A percentile compares a stretch with the other conserved stretches of the same genome.
Conservation (phyloP, 2,888 invertebrate species). For the Synanthedon formicaeformis region DNA sequence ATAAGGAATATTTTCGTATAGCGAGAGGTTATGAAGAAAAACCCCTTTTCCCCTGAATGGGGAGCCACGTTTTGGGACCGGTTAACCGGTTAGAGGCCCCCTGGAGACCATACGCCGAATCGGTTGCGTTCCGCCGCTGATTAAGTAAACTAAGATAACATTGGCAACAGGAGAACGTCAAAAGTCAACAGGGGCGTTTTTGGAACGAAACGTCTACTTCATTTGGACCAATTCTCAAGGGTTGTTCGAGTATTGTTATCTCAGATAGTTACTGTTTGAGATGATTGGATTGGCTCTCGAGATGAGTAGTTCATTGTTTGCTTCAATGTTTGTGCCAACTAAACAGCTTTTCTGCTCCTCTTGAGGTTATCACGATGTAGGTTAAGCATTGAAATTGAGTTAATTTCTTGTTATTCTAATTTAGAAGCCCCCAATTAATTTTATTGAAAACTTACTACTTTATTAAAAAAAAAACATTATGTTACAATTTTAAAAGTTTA, state of each 20-base stretch:
- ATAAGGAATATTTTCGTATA: slow-evolving; percentile 65
- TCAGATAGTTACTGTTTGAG: slow-evolving; percentile 60
- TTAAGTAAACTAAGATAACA: slow-evolving; percentile 71
- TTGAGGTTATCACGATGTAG: not conserved
- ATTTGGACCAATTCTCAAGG: slow-evolving; percentile 62
- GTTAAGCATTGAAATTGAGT: not conserved
- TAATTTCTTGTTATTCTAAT: too few species aligned
- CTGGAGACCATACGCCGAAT: slow-evolving; percentile 46
- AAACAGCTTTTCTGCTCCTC: slow-evolving; percentile 1
- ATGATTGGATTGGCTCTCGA: slow-evolving; percentile 61
- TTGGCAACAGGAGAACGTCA: slow-evolving; percentile 54
- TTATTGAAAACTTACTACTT: too few species aligned
- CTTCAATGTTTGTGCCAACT: slow-evolving; percentile 26
- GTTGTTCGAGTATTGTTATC: slow-evolving; percentile 52
- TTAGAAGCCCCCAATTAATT: too few species aligned
- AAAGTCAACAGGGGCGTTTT: slow-evolving; percentile 64
- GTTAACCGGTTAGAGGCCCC: slow-evolving; percentile 60
- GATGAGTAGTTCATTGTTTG: slow-evolving; percentile 52
- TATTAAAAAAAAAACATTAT: too few species aligned
- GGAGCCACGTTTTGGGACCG: slow-evolving; percentile 29
- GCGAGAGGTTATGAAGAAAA: slow-evolving; percentile 37
- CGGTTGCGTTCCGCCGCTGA: slow-evolving; percentile 53
- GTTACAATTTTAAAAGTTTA: too few species aligned
- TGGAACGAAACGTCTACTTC: slow-evolving; percentile 58
- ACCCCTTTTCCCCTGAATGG: slow-evolving; percentile 38